Evolutionary conservation across 2,113 vertebrate genomes (phyloP).

Genomic region (Xiphorhynchus elegans): DNA sequence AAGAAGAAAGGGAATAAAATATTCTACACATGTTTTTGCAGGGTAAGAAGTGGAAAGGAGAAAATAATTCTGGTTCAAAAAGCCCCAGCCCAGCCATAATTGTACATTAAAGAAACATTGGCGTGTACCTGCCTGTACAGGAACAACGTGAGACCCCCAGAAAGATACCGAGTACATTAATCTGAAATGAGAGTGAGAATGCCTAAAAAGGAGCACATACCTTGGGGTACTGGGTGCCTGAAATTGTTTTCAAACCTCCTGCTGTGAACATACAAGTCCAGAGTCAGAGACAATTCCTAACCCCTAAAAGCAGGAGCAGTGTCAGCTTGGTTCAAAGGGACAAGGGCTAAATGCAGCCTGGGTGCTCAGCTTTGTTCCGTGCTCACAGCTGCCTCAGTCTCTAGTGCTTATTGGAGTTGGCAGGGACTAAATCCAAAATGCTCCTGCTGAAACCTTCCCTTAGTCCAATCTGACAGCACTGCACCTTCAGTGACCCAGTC

Average conservation of each 20-base stretch:
- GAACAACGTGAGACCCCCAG: neutral
- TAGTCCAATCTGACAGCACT: neutral
- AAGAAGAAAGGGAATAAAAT: slow-evolving; percentile 20
- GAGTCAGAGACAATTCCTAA: neutral
- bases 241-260: neutral
- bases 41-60: neutral
- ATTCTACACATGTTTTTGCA: neutral
- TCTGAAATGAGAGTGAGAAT: neutral
- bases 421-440: neutral
- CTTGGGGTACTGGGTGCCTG: neutral
- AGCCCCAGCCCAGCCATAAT: rapidly evolving
- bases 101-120: neutral
- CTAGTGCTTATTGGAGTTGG: neutral
- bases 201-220: neutral
- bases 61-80: neutral
- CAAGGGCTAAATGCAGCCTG: neutral
- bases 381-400: neutral
- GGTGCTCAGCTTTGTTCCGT: neutral
- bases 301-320: neutral
- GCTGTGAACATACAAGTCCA: neutral
- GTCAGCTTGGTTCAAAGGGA: neutral
- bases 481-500: neutral
- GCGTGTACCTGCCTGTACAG: neutral
- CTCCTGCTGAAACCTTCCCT: neutral
- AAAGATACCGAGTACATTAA: neutral